These are phyloP conservation scores for Agrochola lota DNA, from an alignment of 2,888 invertebrate species.

Conservation along the genomic window DNA sequence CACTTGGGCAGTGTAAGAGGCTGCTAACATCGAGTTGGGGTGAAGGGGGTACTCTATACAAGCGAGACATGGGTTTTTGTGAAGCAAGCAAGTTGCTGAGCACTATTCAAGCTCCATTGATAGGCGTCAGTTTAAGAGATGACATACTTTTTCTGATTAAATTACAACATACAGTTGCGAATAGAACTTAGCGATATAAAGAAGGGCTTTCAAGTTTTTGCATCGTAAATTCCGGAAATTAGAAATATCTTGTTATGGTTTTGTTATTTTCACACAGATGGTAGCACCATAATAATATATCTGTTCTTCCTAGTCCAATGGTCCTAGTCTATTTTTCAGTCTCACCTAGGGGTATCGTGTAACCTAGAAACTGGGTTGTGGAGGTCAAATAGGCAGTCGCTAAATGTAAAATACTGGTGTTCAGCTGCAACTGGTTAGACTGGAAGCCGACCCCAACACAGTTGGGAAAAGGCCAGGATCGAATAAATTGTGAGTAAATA, in stretches of 20 bases:
- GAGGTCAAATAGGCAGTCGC: too few relatives aligned
- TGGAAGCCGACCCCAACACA: too few relatives aligned
- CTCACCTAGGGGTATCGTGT: too few relatives aligned
- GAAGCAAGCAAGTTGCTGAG: constrained; percentile 64
- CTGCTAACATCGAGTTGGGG: constrained; percentile 72
- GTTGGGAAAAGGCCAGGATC: too few relatives aligned
- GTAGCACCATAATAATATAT: too few relatives aligned
- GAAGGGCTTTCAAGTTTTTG: neutral
- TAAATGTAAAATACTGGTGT: too few relatives aligned
- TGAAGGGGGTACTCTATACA: constrained; percentile 75
- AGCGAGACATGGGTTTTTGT: constrained; percentile 76
- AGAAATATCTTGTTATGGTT: too few relatives aligned
- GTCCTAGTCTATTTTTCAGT: too few relatives aligned
- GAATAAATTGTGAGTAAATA: constrained; percentile 12
- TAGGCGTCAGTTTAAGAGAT: constrained; percentile 35
- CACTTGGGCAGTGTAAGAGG: constrained; percentile 70
- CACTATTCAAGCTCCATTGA: constrained; percentile 45
- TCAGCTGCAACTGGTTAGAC: too few relatives aligned
- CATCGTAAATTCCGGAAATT: neutral
- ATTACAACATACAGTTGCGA: neutral
- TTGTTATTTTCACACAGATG: too few relatives aligned
- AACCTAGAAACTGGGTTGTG: too few relatives aligned
- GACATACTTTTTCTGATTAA: constrained; percentile 25
- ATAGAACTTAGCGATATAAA: neutral
- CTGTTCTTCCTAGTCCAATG: too few relatives aligned